Evolutionary conservation across 2,888 invertebrate genomes (phyloP).

Genomic region (Amphipyra berbera): DNA sequence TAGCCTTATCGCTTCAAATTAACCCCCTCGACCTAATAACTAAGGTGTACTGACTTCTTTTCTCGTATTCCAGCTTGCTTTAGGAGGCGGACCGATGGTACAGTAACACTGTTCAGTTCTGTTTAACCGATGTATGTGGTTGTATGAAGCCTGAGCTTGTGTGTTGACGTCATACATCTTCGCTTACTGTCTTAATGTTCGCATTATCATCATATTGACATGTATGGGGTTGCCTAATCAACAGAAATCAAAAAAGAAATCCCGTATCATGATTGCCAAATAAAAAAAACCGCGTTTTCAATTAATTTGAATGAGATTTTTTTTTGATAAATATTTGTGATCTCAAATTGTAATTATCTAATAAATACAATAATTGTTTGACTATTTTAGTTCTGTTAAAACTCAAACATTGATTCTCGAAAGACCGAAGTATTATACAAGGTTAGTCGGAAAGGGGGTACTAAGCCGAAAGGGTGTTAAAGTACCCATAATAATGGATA

Average conservation of each 20-base stretch:
- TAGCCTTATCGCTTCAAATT: not conserved
- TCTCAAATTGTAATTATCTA: too few species aligned
- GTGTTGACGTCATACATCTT: slow-evolving; percentile 42
- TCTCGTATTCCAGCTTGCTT: slow-evolving; percentile 76
- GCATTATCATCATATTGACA: slow-evolving; percentile 14
- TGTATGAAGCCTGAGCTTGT: slow-evolving; percentile 53
- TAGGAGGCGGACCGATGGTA: slow-evolving; percentile 79
- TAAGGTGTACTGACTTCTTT: slow-evolving; percentile 44
- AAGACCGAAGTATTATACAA: too few species aligned
- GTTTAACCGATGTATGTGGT: slow-evolving; percentile 61
- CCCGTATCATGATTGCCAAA: not conserved
- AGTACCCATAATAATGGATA: too few species aligned
- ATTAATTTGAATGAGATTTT: too few species aligned
- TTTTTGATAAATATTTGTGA: too few species aligned
- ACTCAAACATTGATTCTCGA: too few species aligned
- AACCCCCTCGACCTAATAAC: slow-evolving; percentile 37
- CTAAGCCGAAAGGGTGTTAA: too few species aligned
- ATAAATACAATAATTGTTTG: too few species aligned
- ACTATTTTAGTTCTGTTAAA: too few species aligned
- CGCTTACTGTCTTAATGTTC: slow-evolving; percentile 34
- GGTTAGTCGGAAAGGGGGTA: too few species aligned
- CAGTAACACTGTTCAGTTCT: slow-evolving; percentile 76
- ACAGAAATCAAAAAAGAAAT: not conserved
- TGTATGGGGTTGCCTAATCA: slow-evolving; percentile 1
- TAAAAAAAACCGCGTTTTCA: too few species aligned